Evolutionary conservation across 2,113 vertebrate genomes (phyloP).

Genomic region (Sclerurus mexicanus): DNA sequence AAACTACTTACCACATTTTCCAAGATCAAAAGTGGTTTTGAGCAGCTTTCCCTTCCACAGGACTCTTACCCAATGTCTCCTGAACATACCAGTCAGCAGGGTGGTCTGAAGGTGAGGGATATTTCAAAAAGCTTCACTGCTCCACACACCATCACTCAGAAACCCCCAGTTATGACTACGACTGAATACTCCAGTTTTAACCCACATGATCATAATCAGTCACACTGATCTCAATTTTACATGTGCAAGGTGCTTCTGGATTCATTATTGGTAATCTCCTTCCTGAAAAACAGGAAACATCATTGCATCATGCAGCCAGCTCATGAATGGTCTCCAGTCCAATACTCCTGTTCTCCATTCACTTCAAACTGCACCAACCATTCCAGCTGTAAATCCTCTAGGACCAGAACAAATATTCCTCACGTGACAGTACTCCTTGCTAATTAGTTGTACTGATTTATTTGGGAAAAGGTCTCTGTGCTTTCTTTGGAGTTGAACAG

Average conservation of each 20-base stretch:
- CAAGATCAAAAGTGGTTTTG: neutral
- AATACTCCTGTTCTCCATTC: neutral
- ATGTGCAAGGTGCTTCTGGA: neutral
- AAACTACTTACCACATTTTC: neutral
- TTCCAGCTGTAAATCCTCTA: neutral
- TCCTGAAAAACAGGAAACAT: neutral
- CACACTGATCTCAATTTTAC: neutral
- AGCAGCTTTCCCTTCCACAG: neutral
- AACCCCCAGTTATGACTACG: neutral
- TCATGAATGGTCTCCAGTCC: neutral
- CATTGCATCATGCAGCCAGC: neutral
- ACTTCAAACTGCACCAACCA: neutral
- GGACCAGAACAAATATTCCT: neutral
- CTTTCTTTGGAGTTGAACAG: neutral
- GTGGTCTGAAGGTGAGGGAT: neutral
- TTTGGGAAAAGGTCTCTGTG: neutral
- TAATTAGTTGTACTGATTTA: neutral
- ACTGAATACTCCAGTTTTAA: neutral
- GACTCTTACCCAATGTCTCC: neutral
- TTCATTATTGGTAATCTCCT: neutral
- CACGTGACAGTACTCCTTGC: neutral
- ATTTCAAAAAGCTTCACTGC: neutral
- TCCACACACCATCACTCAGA: neutral
- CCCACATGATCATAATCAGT: accelerated
- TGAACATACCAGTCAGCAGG: neutral